Evolutionary conservation across 1,140 invertebrate genomes (phyloP).

Genomic region (Ostrea denselamellosa): DNA sequence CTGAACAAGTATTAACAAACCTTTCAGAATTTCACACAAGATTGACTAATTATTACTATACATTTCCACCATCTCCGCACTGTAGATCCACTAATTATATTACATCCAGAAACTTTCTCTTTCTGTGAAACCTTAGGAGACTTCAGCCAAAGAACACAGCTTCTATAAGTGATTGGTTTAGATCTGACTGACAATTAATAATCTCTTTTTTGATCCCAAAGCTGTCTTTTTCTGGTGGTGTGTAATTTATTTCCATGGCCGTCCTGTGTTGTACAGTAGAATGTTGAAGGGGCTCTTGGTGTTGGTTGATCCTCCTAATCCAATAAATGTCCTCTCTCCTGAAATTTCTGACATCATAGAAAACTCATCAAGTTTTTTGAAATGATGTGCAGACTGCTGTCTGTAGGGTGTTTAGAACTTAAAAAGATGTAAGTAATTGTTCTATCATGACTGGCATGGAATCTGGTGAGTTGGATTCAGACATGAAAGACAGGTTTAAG

Average conservation of each 20-base stretch:
- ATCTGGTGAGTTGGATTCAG: too few species aligned
- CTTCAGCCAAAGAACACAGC: background rate
- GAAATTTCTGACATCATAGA: conserved; percentile 1
- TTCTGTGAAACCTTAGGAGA: conserved; percentile 10
- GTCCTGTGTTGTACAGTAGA: background rate
- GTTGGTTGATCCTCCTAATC: background rate
- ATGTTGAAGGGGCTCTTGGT: background rate
- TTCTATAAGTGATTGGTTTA: background rate
- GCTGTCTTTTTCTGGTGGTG: background rate
- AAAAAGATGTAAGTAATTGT: background rate
- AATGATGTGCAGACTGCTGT: background rate
- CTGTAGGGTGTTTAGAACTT: background rate
- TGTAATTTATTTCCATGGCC: background rate
- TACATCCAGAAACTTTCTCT: background rate
- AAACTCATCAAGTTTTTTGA: background rate
- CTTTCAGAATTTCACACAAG: too few species aligned
- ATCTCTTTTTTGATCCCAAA: background rate
- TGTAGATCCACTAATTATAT: too few species aligned
- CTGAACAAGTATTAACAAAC: too few species aligned
- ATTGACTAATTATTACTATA: too few species aligned
- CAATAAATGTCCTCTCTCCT: background rate
- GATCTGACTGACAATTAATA: background rate
- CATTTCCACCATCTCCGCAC: too few species aligned
- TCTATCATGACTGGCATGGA: too few species aligned
- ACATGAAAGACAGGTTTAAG: too few species aligned